These are phyloP conservation scores for Euleptes europaea DNA, from an alignment of 2,113 vertebrate species.

Conservation along the genomic window DNA sequence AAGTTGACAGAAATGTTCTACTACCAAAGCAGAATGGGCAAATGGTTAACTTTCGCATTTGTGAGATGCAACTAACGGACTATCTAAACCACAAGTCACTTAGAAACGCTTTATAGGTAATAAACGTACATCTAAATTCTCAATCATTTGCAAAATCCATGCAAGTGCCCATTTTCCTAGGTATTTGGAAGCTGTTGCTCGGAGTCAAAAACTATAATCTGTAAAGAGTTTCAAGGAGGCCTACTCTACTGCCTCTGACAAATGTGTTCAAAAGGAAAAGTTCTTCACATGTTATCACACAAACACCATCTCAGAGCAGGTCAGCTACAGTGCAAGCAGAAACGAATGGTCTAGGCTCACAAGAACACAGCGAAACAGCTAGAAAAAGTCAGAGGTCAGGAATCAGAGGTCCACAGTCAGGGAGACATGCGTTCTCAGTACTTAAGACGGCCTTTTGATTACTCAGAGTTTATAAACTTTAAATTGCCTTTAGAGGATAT, in stretches of 20 bases:
- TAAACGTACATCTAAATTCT: background rate
- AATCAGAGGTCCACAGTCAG: background rate
- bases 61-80: background rate
- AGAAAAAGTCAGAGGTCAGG: background rate
- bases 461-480: background rate
- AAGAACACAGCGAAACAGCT: background rate
- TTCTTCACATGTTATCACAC: background rate
- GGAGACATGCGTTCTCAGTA: background rate
- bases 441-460: background rate
- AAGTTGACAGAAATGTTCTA: background rate
- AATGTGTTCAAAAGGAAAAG: background rate
- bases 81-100: background rate
- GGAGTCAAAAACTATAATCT: background rate
- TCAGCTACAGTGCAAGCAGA: conserved; percentile 26
- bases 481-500: conserved; percentile 34
- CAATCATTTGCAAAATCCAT: background rate
- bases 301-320: background rate
- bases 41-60: too few relatives aligned
- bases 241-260: background rate
- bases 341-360: background rate
- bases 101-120: background rate
- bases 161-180: background rate
- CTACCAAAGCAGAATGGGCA: background rate
- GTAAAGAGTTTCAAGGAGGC: background rate
- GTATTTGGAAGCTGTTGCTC: background rate